Evolutionary conservation across 2,888 invertebrate genomes (phyloP), one percentile per base, ranked within the genome.

Genomic region (Stomorhina lunata): DNA sequence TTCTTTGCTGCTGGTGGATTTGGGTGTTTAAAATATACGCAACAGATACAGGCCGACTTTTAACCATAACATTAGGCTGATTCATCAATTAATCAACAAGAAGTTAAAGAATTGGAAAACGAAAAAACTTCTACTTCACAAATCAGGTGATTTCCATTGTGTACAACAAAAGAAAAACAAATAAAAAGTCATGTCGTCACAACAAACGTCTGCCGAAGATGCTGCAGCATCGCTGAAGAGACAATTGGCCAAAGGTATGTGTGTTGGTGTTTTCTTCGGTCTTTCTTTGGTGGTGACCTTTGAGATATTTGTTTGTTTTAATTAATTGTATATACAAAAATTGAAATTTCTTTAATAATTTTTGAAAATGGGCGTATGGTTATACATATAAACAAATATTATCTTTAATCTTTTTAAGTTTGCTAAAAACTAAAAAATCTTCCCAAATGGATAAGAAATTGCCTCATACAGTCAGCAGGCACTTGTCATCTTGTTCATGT

Each of bases 221-320:
- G 87, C 86, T 65, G 82, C 84, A 37, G 85, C 80, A 80, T 83
- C 86, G 71, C 85, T 88, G 6, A 86, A 85, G 71, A 84, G 86
- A 27, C 90, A 90, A 75, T 84, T 90, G 76, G 90, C 90, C 32
- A 88, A 89, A 84, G 90, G 90, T 90, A 86, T 86, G 87, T 86
- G 15, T 34, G 37, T 37, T n/a, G n/a, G n/a, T n/a, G n/a, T n/a
- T n/a, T n/a, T n/a, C n/a, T n/a, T n/a, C n/a, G n/a, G n/a, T n/a
- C n/a, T n/a, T n/a, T n/a, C n/a, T n/a, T n/a, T n/a, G n/a, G n/a
- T n/a, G n/a, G n/a, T n/a, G n/a, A 34, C 50, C 2, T 20, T 25
- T 15, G 7, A 2, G 0, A 7, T 9, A 27, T 17, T 43, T n/a
- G 32, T 76, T 45, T 66, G 68, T 61, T 80, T 40, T 25, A 37